Conservation (phyloP, 1,140 invertebrate genomes). For the Trinorchestia longiramus region DNA sequence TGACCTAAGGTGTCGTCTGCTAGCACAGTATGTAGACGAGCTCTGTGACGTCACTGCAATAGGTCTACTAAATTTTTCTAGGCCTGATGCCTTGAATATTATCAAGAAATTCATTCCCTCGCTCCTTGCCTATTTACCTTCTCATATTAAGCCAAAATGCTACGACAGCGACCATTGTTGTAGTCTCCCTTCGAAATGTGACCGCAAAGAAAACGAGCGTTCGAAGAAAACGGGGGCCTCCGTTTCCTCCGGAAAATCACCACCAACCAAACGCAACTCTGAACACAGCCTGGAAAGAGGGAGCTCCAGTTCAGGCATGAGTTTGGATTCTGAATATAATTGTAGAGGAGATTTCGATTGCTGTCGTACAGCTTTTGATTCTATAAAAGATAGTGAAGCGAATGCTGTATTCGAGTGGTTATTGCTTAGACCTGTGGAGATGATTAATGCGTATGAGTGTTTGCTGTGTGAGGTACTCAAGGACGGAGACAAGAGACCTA, state of each 20-base stretch:
- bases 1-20: background rate
- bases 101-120: background rate
- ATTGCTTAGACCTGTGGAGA: background rate
- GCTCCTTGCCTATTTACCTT: background rate
- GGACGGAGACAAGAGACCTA: background rate
- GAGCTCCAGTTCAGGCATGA: background rate
- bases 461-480: background rate
- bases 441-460: background rate
- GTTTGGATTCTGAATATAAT: background rate
- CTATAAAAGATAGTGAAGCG: background rate
- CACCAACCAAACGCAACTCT: background rate
- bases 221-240: background rate
- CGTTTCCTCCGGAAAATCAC: no score
- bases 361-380: background rate
- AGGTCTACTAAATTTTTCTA: background rate
- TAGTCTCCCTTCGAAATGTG: background rate
- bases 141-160: background rate
- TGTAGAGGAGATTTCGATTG: background rate
- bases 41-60: background rate
- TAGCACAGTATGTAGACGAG: slow-evolving; percentile 11
- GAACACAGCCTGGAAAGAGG: background rate
- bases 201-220: background rate
- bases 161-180: background rate
- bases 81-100: background rate
- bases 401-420: slow-evolving; percentile 17